Conservation (phyloP, 2,113 vertebrate species). For the Shinisaurus crocodilurus region DNA sequence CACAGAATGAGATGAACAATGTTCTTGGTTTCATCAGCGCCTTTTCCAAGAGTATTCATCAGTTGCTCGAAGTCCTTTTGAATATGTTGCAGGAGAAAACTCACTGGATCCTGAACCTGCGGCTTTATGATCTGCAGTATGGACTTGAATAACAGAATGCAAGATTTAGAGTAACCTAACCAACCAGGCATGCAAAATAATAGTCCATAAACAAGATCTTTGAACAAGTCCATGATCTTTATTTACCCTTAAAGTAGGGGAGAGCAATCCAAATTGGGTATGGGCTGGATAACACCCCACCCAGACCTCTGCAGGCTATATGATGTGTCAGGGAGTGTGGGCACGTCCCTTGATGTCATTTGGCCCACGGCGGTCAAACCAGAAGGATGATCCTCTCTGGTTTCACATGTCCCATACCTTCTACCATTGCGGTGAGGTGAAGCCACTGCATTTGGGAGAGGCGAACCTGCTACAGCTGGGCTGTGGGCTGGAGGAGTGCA, state of each 20-base stretch:
- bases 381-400: no score
- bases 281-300: no score
- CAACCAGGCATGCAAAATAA: neutral
- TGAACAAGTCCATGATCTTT: neutral
- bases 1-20: slow-evolving; percentile 81
- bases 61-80: slow-evolving; percentile 83
- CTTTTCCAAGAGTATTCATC: slow-evolving; percentile 82
- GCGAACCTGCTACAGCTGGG: no score
- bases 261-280: no score
- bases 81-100: slow-evolving; percentile 85
- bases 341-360: no score
- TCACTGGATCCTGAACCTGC: slow-evolving; percentile 49
- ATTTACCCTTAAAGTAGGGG: neutral
- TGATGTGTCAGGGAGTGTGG: no score
- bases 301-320: no score
- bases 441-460: no score
- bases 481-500: no score
- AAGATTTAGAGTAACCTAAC: fast-evolving
- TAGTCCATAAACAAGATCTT: neutral
- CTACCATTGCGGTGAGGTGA: no score
- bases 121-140: slow-evolving; percentile 84
- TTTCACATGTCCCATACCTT: no score
- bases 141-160: slow-evolving; percentile 57
- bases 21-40: slow-evolving; percentile 82
- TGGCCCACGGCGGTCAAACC: no score